Evolutionary conservation across 1,140 invertebrate species (phyloP), one percentile per base, ranked within the genome.

Genomic region (Halesus radiatus): DNA sequence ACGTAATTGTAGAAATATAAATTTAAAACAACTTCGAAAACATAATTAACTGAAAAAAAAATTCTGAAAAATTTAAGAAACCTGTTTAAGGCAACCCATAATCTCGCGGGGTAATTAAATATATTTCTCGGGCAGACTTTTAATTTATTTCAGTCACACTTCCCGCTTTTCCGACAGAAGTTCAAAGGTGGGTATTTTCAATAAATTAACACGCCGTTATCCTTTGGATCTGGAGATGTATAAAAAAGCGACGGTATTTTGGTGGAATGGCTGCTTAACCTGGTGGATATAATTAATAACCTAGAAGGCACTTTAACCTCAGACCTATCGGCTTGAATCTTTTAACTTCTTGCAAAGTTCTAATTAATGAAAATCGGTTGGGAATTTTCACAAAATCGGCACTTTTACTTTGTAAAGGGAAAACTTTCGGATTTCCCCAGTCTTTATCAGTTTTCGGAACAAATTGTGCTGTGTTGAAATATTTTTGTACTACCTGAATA

Each of bases 361-460:
- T 75, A 75, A 75, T 75, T 75, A 75, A 75, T 75, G 72, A 75
- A 75, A 75, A 75, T 75, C 72, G 72, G 22, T 75, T 58, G 72
- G 18, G 26, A 75, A 75, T 75, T 58, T 56, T 32, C 26, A 8
- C 53, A 5, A 37, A 75, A 75, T 75, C 54, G 23, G 72, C 72
- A 32, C 45, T 72, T 72, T 72, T 72, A 72, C 45, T 72, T 52
- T 52, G 52, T 52, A 16, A 70, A 70, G 6, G 66, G 37, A 23
- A 72, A 72, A 72, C 68, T 72, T 72, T 52, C 5, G 20, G 50
- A 72, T 72, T 53, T 72, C 10, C 32, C 10, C 23, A 66, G 62
- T 32, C 32, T 66, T 66, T 29, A 29, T 16, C 62, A 66, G 62
- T 66, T 66, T 66, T 26, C 7, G 18, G 32, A 66, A 66, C 62